A percentile compares a stretch with the other conserved stretches of the same genome.
phyloP scores from a whole-genome alignment of 2,113 vertebrate species.

The Malurus elegans region DNA sequence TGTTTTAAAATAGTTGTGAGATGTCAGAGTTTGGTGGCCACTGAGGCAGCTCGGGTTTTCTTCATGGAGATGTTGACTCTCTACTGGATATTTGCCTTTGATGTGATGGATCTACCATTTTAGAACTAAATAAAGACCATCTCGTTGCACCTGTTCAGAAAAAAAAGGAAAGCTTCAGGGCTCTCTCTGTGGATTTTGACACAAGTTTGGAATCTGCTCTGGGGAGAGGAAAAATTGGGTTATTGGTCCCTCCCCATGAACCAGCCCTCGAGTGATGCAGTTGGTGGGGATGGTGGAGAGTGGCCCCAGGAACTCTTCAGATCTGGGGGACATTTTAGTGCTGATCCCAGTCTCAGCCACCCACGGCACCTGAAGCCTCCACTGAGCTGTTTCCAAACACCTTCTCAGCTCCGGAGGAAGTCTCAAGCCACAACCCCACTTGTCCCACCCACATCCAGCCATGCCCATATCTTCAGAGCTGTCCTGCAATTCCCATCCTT shows the following conservation, averaged over 20 bases:
- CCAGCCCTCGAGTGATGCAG: not conserved
- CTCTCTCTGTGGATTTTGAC: not conserved
- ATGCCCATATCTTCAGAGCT: not conserved
- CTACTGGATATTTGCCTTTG: not conserved
- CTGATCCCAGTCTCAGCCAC: not conserved
- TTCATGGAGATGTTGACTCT: not conserved
- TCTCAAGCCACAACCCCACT: not conserved
- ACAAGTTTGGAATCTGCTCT: not conserved
- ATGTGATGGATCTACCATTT: not conserved
- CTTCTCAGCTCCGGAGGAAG: not conserved
- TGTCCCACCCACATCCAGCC: not conserved
- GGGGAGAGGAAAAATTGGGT: not conserved
- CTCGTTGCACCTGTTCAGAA: not conserved
- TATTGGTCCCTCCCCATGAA: not conserved
- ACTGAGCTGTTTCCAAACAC: rapidly evolving
- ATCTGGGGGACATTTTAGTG: not conserved
- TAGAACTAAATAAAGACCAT: not conserved
- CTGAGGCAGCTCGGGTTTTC: not conserved
- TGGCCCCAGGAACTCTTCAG: not conserved
- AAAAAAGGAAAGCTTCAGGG: not conserved
- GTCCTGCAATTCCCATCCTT: rapidly evolving
- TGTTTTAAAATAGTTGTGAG: not conserved
- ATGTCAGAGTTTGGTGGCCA: not conserved
- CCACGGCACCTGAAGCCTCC: not conserved
- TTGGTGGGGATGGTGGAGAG: not conserved